Base-by-base conservation (phyloP, 2,888 invertebrate genomes). In the Sphecodes monilicornis region DNA sequence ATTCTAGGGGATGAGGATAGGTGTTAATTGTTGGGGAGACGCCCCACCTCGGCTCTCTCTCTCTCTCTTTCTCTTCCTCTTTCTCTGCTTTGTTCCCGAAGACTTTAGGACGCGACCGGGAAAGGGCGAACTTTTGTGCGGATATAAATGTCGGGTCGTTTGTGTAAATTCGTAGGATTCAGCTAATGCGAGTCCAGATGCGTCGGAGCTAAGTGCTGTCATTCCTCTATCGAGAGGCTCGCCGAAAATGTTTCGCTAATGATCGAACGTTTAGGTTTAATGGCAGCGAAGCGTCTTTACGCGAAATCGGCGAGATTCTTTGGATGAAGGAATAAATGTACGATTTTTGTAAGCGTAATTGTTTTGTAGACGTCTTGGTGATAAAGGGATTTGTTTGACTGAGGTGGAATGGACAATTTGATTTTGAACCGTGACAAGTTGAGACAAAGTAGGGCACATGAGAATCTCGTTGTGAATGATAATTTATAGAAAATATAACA, bases 11-110 rank as follows among this genome's bases (percentile, higher is more conserved):
- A 29, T 68, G 66, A 54, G 66, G 66, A 68, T 50, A 39, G 66
- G 36, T 43, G 72, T 78, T 72, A 78, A 72, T 72, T 78, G 60
- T 72, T 46, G 32, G 46, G 64, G 32, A 46, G 64, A n/a, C 32
- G 46, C 36, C 6, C 57, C 54, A 11, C 10, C n/a, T 22, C 1
- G 10, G 8, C 8, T 29, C n/a, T 50, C 10, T 10, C 10, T 4
- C n/a, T 54, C 11, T 11, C 54, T 54, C 54, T 54, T n/a, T n/a
- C 50, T 1, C 46, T 46, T 4, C 18, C 43, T 46, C 22, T 22
- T 18, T 18, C 50, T 11, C 8, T 43, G 46, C 75, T 75, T 75
- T 43, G 43, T 75, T 75, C 32, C 54, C n/a, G 46, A 64, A n/a
- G 60, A 41, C 43, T 66, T 66, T 36, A 36, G 64, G 36, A 22